Percentiles rank a stretch among this genome's conserved stretches.
These are phyloP conservation scores for Diarsia dahlii DNA, from an alignment of 2,888 invertebrate species.

Conservation along the genomic window DNA sequence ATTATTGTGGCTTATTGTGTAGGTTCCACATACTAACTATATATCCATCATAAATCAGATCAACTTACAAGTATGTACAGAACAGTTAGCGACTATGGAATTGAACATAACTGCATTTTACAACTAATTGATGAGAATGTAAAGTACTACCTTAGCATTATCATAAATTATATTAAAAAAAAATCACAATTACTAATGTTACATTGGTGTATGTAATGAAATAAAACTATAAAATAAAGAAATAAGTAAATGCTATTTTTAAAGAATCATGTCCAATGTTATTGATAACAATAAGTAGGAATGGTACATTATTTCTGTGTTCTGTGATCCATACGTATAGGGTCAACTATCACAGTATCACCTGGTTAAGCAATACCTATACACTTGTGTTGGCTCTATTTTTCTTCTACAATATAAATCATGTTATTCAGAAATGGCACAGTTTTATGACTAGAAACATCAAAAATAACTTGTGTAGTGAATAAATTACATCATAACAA, in stretches of 20 bases:
- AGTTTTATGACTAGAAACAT: constrained; percentile 34
- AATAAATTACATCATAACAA: neutral
- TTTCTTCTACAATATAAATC: constrained; percentile 11
- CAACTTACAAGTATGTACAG: neutral
- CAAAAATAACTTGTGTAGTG: constrained; percentile 1
- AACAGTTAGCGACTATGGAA: neutral
- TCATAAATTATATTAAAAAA: neutral
- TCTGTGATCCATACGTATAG: neutral
- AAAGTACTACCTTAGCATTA: neutral
- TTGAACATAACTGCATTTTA: constrained; percentile 1
- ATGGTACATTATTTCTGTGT: constrained; percentile 1
- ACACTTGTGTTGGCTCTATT: neutral
- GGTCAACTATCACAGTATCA: neutral
- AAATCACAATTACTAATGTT: neutral
- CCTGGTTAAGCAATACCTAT: neutral
- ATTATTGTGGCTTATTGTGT: neutral
- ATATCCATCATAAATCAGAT: constrained; percentile 3
- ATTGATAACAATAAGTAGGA: neutral
- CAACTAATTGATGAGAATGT: neutral
- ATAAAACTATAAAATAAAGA: constrained; percentile 24
- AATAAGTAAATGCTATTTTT: constrained; percentile 17
- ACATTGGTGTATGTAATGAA: neutral
- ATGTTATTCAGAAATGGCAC: constrained; percentile 40
- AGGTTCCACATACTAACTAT: neutral
- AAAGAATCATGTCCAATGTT: neutral